phyloP scores from a whole-genome alignment of 2,888 invertebrate species.

The Lasioglossum vierecki region DNA sequence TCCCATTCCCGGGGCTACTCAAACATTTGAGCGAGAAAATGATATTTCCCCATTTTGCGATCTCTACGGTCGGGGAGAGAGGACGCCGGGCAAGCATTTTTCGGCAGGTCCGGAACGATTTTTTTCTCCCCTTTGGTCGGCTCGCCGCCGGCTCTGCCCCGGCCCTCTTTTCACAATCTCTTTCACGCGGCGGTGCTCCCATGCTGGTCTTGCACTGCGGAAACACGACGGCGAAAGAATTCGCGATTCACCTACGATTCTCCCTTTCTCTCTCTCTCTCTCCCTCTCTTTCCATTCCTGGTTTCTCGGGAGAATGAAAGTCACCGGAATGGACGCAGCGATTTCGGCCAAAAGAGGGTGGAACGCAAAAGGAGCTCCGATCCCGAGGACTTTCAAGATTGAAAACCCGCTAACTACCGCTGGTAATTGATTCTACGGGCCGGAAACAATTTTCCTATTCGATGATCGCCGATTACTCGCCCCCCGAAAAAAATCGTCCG shows the following conservation, averaged over 20 bases:
- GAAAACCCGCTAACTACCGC: conserved; percentile 38
- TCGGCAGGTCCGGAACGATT: conserved; percentile 42
- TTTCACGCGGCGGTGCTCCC: conserved; percentile 30
- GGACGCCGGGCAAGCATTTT: conserved; percentile 22
- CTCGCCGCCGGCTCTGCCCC: conserved; percentile 9
- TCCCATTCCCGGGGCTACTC: conserved; percentile 49
- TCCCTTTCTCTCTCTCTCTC: not conserved
- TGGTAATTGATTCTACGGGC: conserved; percentile 36
- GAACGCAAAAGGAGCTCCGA: conserved; percentile 14
- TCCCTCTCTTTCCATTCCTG: not conserved
- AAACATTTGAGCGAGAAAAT: conserved; percentile 72
- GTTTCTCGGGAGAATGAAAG: conserved; percentile 27
- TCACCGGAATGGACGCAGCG: conserved; percentile 34
- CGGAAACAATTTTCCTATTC: conserved; percentile 61
- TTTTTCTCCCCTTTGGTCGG: conserved; percentile 17
- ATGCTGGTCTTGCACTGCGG: not conserved
- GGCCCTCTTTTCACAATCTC: conserved; percentile 24
- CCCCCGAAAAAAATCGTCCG: conserved; percentile 32
- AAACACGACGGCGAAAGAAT: conserved; percentile 5
- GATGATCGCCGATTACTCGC: conserved; percentile 54
- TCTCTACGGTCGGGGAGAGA: conserved; percentile 23
- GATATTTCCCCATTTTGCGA: conserved; percentile 65
- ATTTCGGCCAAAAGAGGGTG: conserved; percentile 13
- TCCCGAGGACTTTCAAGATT: conserved; percentile 34
- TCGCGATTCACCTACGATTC: conserved; percentile 40